Evolutionary conservation across 2,113 vertebrate species (phyloP).

Genomic region (Stomatorhinus ivindoensis): DNA sequence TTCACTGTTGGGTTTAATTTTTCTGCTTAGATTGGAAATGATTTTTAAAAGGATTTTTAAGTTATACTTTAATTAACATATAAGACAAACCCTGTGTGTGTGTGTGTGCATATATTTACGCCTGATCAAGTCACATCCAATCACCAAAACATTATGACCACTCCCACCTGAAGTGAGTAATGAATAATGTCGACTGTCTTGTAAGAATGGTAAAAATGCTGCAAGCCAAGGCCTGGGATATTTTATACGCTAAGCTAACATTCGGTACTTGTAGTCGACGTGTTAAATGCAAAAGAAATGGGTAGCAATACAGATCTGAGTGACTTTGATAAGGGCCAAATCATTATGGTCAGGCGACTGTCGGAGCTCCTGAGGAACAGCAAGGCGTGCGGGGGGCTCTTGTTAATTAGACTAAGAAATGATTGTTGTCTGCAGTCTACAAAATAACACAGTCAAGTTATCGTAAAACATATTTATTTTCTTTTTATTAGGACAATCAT

Average conservation of each 20-base stretch:
- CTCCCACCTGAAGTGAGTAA: neutral
- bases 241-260: neutral
- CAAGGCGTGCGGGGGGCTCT: neutral
- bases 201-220: neutral
- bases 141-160: neutral
- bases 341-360: neutral
- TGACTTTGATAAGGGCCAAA: neutral
- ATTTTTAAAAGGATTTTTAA: neutral
- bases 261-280: neutral
- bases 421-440: neutral
- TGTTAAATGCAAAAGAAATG: neutral
- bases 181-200: neutral
- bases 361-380: neutral
- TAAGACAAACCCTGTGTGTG: neutral
- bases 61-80: neutral
- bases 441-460: neutral
- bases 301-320: neutral
- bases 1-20: neutral
- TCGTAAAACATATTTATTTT: neutral
- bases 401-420: neutral
- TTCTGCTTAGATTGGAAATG: neutral
- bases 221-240: neutral
- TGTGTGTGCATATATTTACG: neutral
- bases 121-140: neutral
- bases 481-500: neutral